Percentiles rank a stretch among this genome's conserved stretches.
phyloP scores from a whole-genome alignment of 2,797 vertebrate genomes.

The Pangasius macronema region DNA sequence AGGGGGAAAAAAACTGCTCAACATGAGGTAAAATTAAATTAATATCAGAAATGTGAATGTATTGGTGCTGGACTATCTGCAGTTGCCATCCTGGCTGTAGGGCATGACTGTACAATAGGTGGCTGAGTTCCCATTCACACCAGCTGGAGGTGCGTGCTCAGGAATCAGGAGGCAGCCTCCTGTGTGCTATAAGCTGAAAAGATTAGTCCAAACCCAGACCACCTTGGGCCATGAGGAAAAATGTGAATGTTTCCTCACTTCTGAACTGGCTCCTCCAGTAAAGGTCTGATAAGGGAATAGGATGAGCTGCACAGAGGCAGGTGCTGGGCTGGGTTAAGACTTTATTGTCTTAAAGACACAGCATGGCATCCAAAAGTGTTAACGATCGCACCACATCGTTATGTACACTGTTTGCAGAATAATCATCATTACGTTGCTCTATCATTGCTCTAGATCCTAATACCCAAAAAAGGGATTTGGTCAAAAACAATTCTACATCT shows the following conservation, averaged over 20 bases:
- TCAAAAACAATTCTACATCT: not conserved
- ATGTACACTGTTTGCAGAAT: not conserved
- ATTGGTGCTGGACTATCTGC: conserved; percentile 39
- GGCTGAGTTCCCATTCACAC: conserved; percentile 36
- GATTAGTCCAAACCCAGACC: conserved; percentile 44
- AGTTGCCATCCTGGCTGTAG: conserved; percentile 45
- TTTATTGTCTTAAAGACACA: not conserved
- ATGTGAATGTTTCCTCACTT: conserved; percentile 30
- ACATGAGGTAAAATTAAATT: conserved; percentile 51
- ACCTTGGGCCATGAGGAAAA: conserved; percentile 41
- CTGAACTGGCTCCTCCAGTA: conserved; percentile 26
- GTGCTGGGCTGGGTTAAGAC: not conserved
- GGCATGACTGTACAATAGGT: conserved; percentile 42
- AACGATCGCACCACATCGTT: not conserved
- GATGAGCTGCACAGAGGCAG: not conserved
- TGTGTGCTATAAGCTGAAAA: conserved; percentile 48
- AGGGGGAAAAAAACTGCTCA: not conserved
- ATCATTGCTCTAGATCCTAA: not conserved
- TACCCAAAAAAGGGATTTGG: not conserved
- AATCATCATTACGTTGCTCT: not conserved
- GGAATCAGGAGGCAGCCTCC: conserved; percentile 41
- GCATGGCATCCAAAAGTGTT: not conserved
- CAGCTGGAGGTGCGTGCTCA: conserved; percentile 39
- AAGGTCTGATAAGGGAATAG: not conserved
- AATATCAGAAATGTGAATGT: conserved; percentile 45